Base-by-base conservation (phyloP, 2,797 vertebrate genomes). In the Sebastes ruberrimus region DNA sequence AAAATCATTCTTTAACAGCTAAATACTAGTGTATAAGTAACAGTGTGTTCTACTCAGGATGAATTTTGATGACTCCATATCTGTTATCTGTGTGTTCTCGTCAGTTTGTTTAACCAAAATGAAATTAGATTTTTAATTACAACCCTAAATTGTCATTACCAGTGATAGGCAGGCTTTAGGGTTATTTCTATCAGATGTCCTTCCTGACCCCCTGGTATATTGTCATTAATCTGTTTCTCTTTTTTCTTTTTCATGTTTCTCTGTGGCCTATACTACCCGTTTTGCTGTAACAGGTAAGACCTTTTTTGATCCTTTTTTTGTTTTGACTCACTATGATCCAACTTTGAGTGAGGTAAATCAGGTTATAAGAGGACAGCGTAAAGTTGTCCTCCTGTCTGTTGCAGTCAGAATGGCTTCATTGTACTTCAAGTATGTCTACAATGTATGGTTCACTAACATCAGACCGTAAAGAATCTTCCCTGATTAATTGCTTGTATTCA, bases 261-360 rank as follows among this genome's bases (percentile, higher is more conserved):
- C 14, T 56, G 3, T 62, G 64, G 5, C 11, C 61, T 35, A 38
- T 14, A 3, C 8, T 16, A 3, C 8, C 22, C 8, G 14, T 35
- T 32, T 20, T 6, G 9, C 63, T 76, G 3, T n/a, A 65, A 79
- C 85, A 88, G 85, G 78, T 87, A 84, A 88, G 71, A 68, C 2
- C 3, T 57, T 60, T 56, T 38, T 23, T n/a, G 1, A 25, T 38
- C 4, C 38, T 0, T 59, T 46, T 38, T 23, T 68, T 8, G 5
- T 66, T 20, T 69, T 65, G 9, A 10, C 7, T 56, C 4, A 55
- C 11, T n/a, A 2, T 55, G 18, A 25, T 65, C 2, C 4, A 35
- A 6, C 10, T 23, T 74, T 27, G 10, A 16, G n/a, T 7, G 8
- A 5, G 1, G 23, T 25, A 5, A 42, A 11, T 14, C 55, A 62